Base-by-base conservation (phyloP, 2,888 invertebrate species). In the Ichneumon xanthorius region DNA sequence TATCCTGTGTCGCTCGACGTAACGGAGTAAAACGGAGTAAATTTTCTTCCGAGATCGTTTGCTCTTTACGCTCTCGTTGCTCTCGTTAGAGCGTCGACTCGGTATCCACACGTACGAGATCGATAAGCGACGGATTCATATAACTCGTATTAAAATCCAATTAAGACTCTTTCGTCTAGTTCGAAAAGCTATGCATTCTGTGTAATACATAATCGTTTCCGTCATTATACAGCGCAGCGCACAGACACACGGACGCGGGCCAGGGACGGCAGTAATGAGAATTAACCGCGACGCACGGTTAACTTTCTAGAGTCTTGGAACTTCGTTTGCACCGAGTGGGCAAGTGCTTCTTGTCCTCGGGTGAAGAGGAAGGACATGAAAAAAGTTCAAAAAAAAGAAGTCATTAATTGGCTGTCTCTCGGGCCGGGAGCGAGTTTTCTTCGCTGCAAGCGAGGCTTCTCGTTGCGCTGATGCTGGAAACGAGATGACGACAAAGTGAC, bases 131-230 rank as follows among this genome's bases (percentile, higher is more conserved):
- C 48, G 22, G 30, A 79, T 30, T 7, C 26, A 37, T 45, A 70
- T 33, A 71, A 70, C 61, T 48, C 48, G 45, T 9, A 61, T 68
- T 68, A 58, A 78, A 78, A 58, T 22, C 48, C 68, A 37, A 68
- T 65, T n/a, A 26, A 48, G 16, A 40, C 58, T 68, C 55, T 63
- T 33, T 67, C 70, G n/a, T 55, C n/a, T 6, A 33, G 48, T 85
- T 78, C 22, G 61, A 9, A 71, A 71, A 53, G 19, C 19, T 61
- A 50, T 50, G 30, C 22, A 33, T 58, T 45, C 19, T 55, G 19
- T 63, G 65, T 70, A 67, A 85, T 71, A 67, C 70, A 82, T 82
- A 85, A 85, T 82, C 75, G 70, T 82, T 85, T 85, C 85, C 85
- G 85, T 48, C 53, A 50, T 83, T 73, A 79, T 63, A 55, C 30